Percentiles rank a stretch among this genome's conserved stretches.
Conservation (phyloP, 1,140 invertebrate genomes). For the Nasonia vitripennis region DNA sequence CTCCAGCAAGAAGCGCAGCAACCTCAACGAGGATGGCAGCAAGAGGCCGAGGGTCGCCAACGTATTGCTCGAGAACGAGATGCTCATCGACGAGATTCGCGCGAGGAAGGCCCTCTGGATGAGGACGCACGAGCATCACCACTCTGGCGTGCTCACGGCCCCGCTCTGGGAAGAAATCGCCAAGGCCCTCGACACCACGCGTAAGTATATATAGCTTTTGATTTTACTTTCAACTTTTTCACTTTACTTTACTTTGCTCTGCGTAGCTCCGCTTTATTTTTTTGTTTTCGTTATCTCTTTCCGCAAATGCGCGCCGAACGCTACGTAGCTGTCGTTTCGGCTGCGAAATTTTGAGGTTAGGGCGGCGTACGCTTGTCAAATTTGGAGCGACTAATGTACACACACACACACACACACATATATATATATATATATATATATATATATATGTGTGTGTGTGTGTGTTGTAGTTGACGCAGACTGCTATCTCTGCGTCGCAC, state of each 20-base stretch:
- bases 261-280: background rate
- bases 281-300: background rate
- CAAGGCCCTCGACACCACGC: conserved; percentile 40
- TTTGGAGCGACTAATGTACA: no score
- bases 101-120: conserved; percentile 43
- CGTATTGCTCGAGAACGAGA: conserved; percentile 48
- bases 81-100: conserved; percentile 48
- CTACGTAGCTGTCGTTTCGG: no score
- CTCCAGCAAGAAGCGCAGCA: conserved; percentile 14
- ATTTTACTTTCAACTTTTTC: background rate
- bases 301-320: no score
- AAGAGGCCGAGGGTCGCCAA: conserved; percentile 48
- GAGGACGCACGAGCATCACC: conserved; percentile 49
- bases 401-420: no score
- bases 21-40: background rate
- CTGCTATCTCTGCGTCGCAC: no score
- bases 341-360: conserved; percentile 5
- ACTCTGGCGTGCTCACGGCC: conserved; percentile 21
- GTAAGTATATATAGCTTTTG: conserved; percentile 19
- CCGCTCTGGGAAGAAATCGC: conserved; percentile 48
- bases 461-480: no score
- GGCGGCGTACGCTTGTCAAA: background rate
- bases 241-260: background rate
- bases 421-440: no score
- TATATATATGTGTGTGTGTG: no score